These are phyloP conservation scores for Ornithorhynchus anatinus DNA, from an alignment of 2,113 vertebrate species.

Conservation along the genomic window DNA sequence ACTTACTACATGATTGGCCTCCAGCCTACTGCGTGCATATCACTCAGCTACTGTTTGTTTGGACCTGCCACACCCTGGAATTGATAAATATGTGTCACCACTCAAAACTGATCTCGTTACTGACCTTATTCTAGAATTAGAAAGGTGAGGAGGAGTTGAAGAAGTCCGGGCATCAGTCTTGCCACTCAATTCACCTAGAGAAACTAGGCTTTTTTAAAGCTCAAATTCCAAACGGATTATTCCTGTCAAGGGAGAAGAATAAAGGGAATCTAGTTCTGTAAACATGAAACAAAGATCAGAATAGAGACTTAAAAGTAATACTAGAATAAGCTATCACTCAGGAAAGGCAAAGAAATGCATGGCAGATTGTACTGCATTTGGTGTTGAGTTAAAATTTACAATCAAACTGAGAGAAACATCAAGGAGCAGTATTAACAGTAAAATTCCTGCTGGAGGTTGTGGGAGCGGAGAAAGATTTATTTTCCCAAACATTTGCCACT, in stretches of 20 bases:
- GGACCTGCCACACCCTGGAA: constrained; percentile 62
- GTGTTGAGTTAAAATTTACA: neutral
- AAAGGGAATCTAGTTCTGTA: constrained; percentile 30
- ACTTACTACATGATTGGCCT: no score
- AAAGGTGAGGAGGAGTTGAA: constrained; percentile 27
- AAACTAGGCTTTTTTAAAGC: constrained; percentile 17
- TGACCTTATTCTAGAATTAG: constrained; percentile 55
- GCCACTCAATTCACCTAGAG: neutral
- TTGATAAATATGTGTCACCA: constrained; percentile 68
- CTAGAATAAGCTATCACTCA: constrained; percentile 19
- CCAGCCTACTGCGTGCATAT: constrained; percentile 33
- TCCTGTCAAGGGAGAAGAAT: constrained; percentile 26
- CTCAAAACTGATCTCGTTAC: constrained; percentile 44
- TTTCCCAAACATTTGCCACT: no score
- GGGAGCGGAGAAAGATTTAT: no score
- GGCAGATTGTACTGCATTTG: neutral
- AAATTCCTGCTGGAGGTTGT: no score
- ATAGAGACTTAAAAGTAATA: constrained; percentile 24
- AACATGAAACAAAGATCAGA: constrained; percentile 45
- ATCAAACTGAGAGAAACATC: neutral
- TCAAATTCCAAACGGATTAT: constrained; percentile 38
- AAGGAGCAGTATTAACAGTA: no score
- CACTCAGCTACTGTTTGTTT: constrained; percentile 57
- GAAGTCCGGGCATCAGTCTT: constrained; percentile 2
- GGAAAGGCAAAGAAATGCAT: neutral